phyloP scores from a whole-genome alignment of 2,113 vertebrate species.

The Prolemur simus region DNA sequence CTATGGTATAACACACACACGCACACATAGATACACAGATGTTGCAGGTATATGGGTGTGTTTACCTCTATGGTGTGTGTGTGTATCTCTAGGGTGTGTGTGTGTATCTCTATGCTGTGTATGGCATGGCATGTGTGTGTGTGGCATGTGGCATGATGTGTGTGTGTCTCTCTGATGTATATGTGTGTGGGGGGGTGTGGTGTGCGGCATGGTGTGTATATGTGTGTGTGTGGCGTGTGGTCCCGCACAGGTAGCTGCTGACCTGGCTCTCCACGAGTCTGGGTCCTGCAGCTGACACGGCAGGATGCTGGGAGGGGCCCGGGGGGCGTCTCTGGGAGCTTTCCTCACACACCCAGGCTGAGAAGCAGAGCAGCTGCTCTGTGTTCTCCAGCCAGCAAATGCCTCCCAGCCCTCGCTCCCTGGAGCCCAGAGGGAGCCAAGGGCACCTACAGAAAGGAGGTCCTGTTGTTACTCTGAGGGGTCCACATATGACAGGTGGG shows the following conservation, averaged over 20 bases:
- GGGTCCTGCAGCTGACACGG: not conserved
- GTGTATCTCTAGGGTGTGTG: not conserved
- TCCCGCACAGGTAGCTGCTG: not conserved
- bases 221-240: accelerated
- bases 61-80: not conserved
- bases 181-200: not conserved
- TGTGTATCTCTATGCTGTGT: not conserved
- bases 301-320: not conserved
- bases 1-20: not conserved
- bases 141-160: no score
- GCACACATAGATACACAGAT: no score
- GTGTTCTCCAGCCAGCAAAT: no score
- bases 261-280: not conserved
- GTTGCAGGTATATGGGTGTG: no score
- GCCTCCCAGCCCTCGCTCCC: not conserved
- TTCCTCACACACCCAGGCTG: accelerated
- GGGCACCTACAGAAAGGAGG: not conserved
- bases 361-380: accelerated
- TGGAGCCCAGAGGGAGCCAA: no score
- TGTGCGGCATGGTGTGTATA: no score
- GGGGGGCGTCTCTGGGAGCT: accelerated
- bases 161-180: not conserved
- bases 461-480: no score
- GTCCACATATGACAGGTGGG: accelerated
- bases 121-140: not conserved